phyloP scores from a whole-genome alignment of 1,140 invertebrate species.

The Battus philenor region DNA sequence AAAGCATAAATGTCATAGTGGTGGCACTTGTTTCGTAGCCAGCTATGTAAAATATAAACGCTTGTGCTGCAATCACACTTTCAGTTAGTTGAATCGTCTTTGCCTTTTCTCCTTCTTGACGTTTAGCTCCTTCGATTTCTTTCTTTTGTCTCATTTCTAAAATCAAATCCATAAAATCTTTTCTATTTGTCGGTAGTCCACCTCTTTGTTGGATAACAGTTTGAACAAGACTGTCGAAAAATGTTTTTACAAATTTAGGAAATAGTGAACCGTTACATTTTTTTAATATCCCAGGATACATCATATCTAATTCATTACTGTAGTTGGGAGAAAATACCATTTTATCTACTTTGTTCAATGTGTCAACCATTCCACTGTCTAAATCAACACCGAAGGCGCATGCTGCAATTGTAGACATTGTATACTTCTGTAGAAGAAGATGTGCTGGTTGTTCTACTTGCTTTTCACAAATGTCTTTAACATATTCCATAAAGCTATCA shows the following conservation, averaged over 20 bases:
- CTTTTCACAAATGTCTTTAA: conserved; percentile 23
- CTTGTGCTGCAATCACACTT: conserved; percentile 48
- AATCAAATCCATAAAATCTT: conserved; percentile 18
- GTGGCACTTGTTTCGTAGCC: conserved; percentile 47
- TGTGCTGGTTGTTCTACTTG: conserved; percentile 48
- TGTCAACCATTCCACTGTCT: conserved; percentile 35
- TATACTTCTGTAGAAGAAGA: conserved; percentile 55
- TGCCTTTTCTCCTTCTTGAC: conserved; percentile 10
- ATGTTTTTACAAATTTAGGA: conserved; percentile 23
- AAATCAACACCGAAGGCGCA: conserved; percentile 78
- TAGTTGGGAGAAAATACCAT: conserved; percentile 21
- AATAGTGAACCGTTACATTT: conserved; percentile 31
- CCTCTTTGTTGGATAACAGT: conserved; percentile 9
- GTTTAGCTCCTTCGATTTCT: conserved; percentile 17
- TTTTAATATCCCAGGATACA: conserved; percentile 37
- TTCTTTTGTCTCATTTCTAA: conserved; percentile 12
- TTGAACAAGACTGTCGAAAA: conserved; percentile 31
- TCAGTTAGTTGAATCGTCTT: conserved; percentile 29
- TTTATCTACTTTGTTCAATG: conserved; percentile 26
- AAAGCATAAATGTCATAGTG: conserved; percentile 37
- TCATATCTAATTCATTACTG: conserved; percentile 32
- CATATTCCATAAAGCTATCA: conserved; percentile 39
- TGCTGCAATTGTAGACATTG: conserved; percentile 71
- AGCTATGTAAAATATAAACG: conserved; percentile 50
- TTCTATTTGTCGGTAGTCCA: conserved; percentile 9